Evolutionary conservation across 2,888 invertebrate species (phyloP).

Genomic region (Tupiocoris notatus): DNA sequence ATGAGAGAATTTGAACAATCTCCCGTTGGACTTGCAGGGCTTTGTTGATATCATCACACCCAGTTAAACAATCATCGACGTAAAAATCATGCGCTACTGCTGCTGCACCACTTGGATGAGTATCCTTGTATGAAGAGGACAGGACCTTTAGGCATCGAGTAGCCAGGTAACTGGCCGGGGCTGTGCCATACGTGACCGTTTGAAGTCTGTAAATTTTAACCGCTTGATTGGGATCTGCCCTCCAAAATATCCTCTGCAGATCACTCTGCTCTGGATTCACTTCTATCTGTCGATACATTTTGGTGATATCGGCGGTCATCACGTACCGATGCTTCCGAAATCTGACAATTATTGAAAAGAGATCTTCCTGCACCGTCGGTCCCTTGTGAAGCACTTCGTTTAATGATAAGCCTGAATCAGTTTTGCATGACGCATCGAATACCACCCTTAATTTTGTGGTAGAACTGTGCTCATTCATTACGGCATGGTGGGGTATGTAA

Average conservation of each 20-base stretch:
- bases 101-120: neutral
- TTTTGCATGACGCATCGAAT: conserved; percentile 51
- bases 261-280: conserved; percentile 43
- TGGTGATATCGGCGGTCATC: conserved; percentile 49
- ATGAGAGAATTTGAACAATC: neutral
- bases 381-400: conserved; percentile 43
- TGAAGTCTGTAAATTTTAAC: conserved; percentile 44
- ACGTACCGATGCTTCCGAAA: conserved; percentile 32
- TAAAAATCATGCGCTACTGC: neutral
- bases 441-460: conserved; percentile 51
- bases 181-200: conserved; percentile 50
- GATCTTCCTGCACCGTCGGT: conserved; percentile 39
- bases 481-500: conserved; percentile 52
- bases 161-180: conserved; percentile 46
- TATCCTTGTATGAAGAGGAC: neutral
- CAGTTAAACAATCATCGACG: neutral
- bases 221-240: conserved; percentile 37
- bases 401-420: conserved; percentile 44
- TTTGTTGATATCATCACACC: neutral
- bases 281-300: conserved; percentile 50
- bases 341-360: conserved; percentile 30
- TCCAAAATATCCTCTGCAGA: conserved; percentile 50
- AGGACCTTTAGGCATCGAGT: neutral
- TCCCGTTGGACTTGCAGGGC: neutral
- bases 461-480: conserved; percentile 48